Evolutionary conservation across 2,797 vertebrate species (phyloP).

Genomic region (Pitangus sulphuratus): DNA sequence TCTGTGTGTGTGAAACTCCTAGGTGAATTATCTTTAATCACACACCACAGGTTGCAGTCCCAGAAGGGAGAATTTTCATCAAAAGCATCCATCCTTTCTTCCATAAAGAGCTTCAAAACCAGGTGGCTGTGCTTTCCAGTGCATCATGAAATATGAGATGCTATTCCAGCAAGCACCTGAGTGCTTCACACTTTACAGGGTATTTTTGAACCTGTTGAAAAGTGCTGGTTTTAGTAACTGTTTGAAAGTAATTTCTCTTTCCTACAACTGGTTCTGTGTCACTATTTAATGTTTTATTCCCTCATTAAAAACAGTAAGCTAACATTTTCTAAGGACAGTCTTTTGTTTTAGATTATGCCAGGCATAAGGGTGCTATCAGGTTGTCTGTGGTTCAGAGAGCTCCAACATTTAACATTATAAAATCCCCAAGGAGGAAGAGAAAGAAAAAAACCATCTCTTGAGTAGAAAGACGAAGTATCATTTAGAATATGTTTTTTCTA

Average conservation of each 20-base stretch:
- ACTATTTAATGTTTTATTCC: not conserved
- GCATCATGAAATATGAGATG: not conserved
- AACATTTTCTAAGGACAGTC: not conserved
- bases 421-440: not conserved
- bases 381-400: not conserved
- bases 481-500: not conserved
- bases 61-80: slow-evolving; percentile 12
- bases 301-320: not conserved
- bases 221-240: not conserved
- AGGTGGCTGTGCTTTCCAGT: not conserved
- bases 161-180: not conserved
- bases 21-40: slow-evolving; percentile 44
- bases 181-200: not conserved
- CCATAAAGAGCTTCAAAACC: not conserved
- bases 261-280: not conserved
- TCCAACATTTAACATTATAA: not conserved
- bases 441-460: not conserved
- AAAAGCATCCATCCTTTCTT: not conserved
- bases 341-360: not conserved
- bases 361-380: not conserved
- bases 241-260: not conserved
- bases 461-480: not conserved
- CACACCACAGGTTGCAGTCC: not conserved
- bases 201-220: slow-evolving; percentile 32
- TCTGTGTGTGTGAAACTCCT: not conserved